These are phyloP conservation scores for Eupithecia subumbrata DNA, from an alignment of 2,888 invertebrate species.

Conservation along the genomic window DNA sequence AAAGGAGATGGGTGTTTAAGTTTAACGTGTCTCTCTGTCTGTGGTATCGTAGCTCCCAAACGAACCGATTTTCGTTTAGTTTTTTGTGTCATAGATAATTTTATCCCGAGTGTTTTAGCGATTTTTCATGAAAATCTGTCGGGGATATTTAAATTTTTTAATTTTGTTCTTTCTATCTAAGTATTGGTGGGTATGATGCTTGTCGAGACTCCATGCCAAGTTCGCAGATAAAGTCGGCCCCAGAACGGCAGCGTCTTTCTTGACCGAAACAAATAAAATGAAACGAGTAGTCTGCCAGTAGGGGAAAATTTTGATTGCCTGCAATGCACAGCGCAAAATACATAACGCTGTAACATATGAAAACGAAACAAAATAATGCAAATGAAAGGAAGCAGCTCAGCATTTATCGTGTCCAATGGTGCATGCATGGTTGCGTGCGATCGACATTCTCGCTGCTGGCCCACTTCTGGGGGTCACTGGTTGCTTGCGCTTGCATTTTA, in stretches of 20 bases:
- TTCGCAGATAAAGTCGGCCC: neutral
- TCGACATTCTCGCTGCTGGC: neutral
- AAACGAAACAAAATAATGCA: neutral
- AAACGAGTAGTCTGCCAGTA: neutral
- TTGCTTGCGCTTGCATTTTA: neutral
- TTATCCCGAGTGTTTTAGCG: too few species aligned
- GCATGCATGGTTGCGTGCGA: conserved; percentile 47
- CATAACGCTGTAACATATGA: neutral
- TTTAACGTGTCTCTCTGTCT: too few species aligned
- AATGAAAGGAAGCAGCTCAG: conserved; percentile 8
- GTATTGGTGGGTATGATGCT: too few species aligned
- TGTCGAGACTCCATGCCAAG: neutral
- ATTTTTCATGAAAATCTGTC: too few species aligned
- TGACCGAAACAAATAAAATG: neutral
- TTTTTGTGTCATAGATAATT: too few species aligned
- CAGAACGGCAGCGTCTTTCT: neutral
- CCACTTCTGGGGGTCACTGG: conserved; percentile 4
- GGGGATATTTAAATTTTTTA: too few species aligned
- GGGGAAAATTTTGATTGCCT: neutral
- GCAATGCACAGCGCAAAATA: neutral
- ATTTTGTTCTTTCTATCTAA: too few species aligned
- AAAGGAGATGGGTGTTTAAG: too few species aligned
- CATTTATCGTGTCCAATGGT: conserved; percentile 43
- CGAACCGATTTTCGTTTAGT: too few species aligned
- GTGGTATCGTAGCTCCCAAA: too few species aligned